phyloP scores from a whole-genome alignment of 1,140 invertebrate species.

The Ectropis grisescens region DNA sequence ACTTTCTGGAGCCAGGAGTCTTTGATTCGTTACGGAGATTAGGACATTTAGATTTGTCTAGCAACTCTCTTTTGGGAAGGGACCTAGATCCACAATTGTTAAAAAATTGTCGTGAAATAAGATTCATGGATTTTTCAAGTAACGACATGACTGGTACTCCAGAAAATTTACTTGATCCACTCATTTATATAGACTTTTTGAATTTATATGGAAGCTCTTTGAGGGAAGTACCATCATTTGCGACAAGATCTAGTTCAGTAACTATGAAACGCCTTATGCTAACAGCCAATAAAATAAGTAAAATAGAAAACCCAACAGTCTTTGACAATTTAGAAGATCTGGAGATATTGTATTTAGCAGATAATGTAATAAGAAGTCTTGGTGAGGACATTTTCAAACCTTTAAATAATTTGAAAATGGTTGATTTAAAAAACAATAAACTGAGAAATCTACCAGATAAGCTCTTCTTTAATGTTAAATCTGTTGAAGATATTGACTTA shows the following conservation, averaged over 20 bases:
- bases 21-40: slow-evolving; percentile 38
- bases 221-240: slow-evolving; percentile 31
- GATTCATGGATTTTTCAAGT: slow-evolving; percentile 31
- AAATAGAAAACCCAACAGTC: too few relatives aligned
- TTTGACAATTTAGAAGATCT: slow-evolving; percentile 15
- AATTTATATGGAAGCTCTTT: slow-evolving; percentile 36
- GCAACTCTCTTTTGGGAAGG: slow-evolving; percentile 27
- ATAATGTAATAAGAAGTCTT: slow-evolving; percentile 21
- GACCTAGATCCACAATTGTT: slow-evolving; percentile 24
- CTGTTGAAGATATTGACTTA: slow-evolving; percentile 31
- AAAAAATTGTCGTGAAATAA: slow-evolving; percentile 18
- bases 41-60: slow-evolving; percentile 33
- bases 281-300: slow-evolving; percentile 29
- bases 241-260: slow-evolving; percentile 21
- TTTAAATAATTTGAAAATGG: slow-evolving; percentile 27
- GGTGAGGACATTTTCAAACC: slow-evolving; percentile 29
- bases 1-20: slow-evolving; percentile 22
- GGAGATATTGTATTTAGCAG: slow-evolving; percentile 28
- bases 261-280: slow-evolving; percentile 32
- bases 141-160: slow-evolving; percentile 38
- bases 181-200: slow-evolving; percentile 26
- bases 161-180: slow-evolving; percentile 25
- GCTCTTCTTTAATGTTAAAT: slow-evolving; percentile 33
- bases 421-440: slow-evolving; percentile 32
- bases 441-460: slow-evolving; percentile 30